These are phyloP conservation scores for Noctua janthina DNA, from an alignment of 2,888 invertebrate species.

Conservation along the genomic window DNA sequence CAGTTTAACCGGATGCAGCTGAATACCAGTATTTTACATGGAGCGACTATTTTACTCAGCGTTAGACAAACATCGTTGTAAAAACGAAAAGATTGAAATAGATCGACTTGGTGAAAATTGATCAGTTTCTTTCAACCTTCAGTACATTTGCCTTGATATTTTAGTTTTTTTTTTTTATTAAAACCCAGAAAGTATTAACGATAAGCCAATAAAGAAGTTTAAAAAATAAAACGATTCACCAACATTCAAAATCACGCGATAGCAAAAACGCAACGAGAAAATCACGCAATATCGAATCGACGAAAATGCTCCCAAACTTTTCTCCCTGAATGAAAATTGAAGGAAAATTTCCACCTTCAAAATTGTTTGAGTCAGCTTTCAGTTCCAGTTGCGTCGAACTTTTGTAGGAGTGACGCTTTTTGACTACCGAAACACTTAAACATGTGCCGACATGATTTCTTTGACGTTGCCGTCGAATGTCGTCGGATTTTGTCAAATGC, in stretches of 20 bases:
- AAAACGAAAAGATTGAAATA: neutral
- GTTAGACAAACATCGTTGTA: neutral
- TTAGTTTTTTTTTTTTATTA: neutral
- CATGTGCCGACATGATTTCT: conserved; percentile 22
- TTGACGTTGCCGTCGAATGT: neutral
- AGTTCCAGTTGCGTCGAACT: conserved; percentile 11
- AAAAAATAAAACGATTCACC: neutral
- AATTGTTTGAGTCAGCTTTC: conserved; percentile 28
- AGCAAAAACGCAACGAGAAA: conserved; percentile 23
- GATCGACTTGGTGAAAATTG: neutral
- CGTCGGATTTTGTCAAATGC: neutral
- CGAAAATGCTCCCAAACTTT: conserved; percentile 24
- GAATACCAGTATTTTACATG: too few species aligned
- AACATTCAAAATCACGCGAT: conserved; percentile 18
- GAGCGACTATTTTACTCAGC: too few species aligned
- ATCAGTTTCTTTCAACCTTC: neutral
- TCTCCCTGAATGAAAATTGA: neutral
- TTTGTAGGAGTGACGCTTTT: conserved; percentile 17
- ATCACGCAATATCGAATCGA: conserved; percentile 12
- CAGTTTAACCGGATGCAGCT: too few species aligned
- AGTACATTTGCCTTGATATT: neutral
- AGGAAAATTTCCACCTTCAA: conserved; percentile 17
- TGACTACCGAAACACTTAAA: conserved; percentile 1
- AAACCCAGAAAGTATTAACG: neutral
- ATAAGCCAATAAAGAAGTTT: neutral